phyloP scores from a whole-genome alignment of 2,113 vertebrate species.

The Pionites leucogaster region DNA sequence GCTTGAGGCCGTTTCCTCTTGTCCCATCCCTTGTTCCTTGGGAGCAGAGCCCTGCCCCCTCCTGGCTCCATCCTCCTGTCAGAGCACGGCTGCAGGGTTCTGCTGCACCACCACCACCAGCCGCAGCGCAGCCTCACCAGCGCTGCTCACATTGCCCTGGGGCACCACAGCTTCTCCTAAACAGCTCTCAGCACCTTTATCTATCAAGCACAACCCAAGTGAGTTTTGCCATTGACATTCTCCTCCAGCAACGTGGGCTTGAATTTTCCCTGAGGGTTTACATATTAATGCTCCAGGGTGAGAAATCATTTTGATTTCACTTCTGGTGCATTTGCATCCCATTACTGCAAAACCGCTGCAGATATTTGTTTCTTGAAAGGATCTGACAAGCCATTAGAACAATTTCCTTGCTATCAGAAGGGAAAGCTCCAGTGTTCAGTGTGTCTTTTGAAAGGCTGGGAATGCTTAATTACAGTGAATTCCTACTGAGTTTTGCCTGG shows the following conservation, averaged over 20 bases:
- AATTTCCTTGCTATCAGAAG: no score
- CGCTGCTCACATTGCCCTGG: neutral
- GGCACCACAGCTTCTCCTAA: neutral
- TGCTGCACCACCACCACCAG: neutral
- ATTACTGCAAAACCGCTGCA: neutral
- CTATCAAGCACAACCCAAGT: neutral
- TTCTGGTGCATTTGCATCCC: neutral
- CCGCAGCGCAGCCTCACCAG: rapidly evolving
- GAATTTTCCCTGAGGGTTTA: neutral
- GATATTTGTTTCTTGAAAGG: neutral
- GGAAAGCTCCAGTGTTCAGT: neutral
- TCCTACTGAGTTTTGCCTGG: neutral
- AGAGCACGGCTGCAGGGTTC: neutral
- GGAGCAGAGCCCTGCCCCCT: neutral
- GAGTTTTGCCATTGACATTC: neutral
- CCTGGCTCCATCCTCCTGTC: neutral
- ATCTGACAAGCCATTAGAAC: neutral
- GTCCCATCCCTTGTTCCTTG: neutral
- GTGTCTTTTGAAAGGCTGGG: neutral
- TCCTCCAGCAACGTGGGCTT: neutral
- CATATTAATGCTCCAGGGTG: neutral
- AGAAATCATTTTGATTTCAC: neutral
- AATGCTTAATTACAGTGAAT: neutral
- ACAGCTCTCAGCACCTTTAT: neutral
- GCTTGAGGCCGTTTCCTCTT: neutral